Base-by-base conservation (phyloP, 2,113 vertebrate genomes). In the Bubo bubo region DNA sequence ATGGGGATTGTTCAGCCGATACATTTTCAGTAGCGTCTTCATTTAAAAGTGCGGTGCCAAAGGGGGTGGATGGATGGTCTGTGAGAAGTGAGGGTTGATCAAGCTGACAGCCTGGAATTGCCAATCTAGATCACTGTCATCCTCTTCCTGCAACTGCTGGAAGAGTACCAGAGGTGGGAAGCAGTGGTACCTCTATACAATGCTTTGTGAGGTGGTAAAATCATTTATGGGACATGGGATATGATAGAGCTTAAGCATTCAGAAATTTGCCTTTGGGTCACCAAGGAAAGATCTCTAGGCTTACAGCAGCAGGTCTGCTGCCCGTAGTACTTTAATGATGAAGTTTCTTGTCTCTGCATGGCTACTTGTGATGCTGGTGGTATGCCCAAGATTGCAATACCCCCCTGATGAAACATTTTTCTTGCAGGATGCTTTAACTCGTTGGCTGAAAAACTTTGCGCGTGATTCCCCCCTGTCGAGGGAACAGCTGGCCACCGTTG, bases 391-490 rank as follows among this genome's bases (percentile, higher is more conserved):
- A 30, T 11, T 10, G 22, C 10, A 20, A 5, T 11, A 16, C 13
- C 22, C 30, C 26, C 9, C 64, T 18, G 24, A 32, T 3, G 21
- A 41, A 82, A 53, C 12, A 1, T 90, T 94, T 82, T 63, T 72
- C 50, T 88, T 79, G 92, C 95, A 98, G 98, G 62, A 10, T 0
- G 32, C 91, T 47, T 32, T 85, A 6, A 39, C 4, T 3, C 14
- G 70, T 1, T 91, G 98, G 97, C 81, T 97, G 92, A 96, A 74
- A 16, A 82, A 14, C 21, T 60, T 67, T 41, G 55, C 86, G 16
- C 6, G 2, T 4, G 27, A 47, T 17, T 94, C 91, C 2, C 6
- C 19, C 20, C 30, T 95, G 95, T 75, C 43, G 5, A 81, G 45
- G 64, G 80, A 93, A 8, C 56, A 98, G 64, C 39, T 94, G 82